Conservation (phyloP, 2,113 vertebrate genomes). For the Gyps fulvus region DNA sequence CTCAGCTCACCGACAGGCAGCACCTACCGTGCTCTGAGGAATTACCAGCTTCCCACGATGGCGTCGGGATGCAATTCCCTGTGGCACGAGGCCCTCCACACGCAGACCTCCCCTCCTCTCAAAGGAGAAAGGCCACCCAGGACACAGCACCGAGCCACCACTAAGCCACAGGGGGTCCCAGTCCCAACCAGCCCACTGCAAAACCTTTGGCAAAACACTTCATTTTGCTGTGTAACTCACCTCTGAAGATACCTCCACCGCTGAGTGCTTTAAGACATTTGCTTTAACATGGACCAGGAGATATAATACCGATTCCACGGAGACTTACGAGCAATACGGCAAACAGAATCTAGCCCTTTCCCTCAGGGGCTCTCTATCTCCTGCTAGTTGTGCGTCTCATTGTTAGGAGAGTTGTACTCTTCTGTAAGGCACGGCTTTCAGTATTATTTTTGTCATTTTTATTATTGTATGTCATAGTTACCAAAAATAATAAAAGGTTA, state of each 20-base stretch:
- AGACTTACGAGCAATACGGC: not conserved
- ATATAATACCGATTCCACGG: fast-evolving
- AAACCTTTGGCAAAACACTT: not conserved
- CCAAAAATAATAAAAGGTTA: not conserved
- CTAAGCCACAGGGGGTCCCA: fast-evolving
- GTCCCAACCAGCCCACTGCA: not conserved
- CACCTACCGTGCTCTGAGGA: not conserved
- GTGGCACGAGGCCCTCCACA: not conserved
- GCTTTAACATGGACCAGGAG: not conserved
- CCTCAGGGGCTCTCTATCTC: not conserved
- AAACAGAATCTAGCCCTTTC: not conserved
- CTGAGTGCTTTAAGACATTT: not conserved
- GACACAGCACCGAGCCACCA: not conserved
- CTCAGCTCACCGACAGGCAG: not conserved
- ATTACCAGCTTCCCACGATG: fast-evolving
- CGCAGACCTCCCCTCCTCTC: not conserved
- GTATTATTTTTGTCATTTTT: not conserved
- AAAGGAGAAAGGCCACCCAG: not conserved
- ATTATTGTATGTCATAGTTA: not conserved
- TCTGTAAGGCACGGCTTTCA: not conserved
- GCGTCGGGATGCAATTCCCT: not conserved
- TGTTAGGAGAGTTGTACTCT: not conserved
- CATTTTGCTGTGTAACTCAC: not conserved
- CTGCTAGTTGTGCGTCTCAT: not conserved
- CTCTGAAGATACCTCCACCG: not conserved